Evolutionary conservation across 2,113 vertebrate species (phyloP), one percentile per base, ranked within the genome.

Genomic region (Ptilonorhynchus violaceus): DNA sequence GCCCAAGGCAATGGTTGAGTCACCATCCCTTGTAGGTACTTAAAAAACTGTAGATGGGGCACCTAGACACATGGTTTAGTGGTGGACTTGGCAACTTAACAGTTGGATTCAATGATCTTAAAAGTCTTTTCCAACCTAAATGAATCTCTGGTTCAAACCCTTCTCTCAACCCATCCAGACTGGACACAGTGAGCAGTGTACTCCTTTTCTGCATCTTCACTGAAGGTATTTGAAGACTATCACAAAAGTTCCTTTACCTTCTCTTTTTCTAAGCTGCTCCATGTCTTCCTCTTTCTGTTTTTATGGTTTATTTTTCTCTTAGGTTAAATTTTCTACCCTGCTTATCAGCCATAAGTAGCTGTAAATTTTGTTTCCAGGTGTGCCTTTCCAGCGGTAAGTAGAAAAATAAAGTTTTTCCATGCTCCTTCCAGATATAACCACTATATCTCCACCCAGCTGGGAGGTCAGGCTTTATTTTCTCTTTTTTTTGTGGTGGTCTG

Each of bases 211-310:
- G 5, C 20, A 46, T 64, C 24, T 69, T 41, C 37, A 30, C 4
- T 0, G 0, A 5, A 56, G 30, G 2, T 31, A 21, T 87, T 44
- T 87, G 46, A 87, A 69, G 18, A 47, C 10, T 28, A 4, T 16
- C 64, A 52, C 3, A 5, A 21, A 68, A 16, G 37, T 42, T 59
- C 12, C 18, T 49, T 47, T 41, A 25, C 15, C 6, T 58, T 47
- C 20, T 59, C 16, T 89, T 60, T 64, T 22, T 33, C 3, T 62
- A 70, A 86, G 7, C 10, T 15, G 18, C 1, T 76, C 31, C 5
- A 30, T 33, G 14, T 39, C 18, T 88, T 88, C 7, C 0, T 0
- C 16, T 44, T 31, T 7, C n/a, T 56, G 42, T 46, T 46, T 46
- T 19, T 12, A n/a, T 56, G 3, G 2, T 25, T 49, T 64, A 2